Conservation (phyloP, 2,888 invertebrate genomes). For the Oligia fasciuncula region DNA sequence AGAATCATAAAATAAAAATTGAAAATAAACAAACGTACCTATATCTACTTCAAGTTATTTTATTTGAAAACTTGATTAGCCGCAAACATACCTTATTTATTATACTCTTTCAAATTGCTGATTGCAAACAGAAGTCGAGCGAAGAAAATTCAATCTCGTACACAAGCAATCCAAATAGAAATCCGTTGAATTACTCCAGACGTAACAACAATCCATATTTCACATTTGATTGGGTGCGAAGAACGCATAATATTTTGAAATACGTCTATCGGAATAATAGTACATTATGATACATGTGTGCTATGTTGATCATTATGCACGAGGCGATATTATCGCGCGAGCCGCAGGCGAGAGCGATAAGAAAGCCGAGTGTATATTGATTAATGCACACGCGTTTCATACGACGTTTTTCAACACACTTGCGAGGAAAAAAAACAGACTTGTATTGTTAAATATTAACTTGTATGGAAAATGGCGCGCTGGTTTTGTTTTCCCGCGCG, state of each 20-base stretch:
- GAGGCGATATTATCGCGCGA: no score
- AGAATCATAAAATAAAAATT: background rate
- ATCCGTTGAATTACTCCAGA: constrained; percentile 48
- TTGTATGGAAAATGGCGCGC: no score
- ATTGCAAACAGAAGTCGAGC: constrained; percentile 33
- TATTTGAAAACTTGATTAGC: constrained; percentile 4
- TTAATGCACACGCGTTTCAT: no score
- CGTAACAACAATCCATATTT: constrained; percentile 56
- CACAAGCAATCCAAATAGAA: constrained; percentile 46
- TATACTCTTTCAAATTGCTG: constrained; percentile 23
- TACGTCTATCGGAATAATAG: constrained; percentile 54
- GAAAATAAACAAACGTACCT: background rate
- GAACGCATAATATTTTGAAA: constrained; percentile 49
- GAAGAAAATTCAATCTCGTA: constrained; percentile 48
- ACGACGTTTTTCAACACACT: no score
- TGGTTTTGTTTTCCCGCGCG: no score
- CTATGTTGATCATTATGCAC: no score
- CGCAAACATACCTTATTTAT: constrained; percentile 32
- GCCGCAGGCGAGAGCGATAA: no score
- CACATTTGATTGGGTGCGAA: constrained; percentile 51
- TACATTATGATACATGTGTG: no score
- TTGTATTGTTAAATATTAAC: no score
- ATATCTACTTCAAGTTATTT: background rate
- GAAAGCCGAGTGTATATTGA: no score
- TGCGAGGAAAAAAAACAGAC: no score